These are phyloP conservation scores for Epizoanthus rinbou DNA, from an alignment of 92 coral and sea anemone species.

Conservation along the genomic window DNA sequence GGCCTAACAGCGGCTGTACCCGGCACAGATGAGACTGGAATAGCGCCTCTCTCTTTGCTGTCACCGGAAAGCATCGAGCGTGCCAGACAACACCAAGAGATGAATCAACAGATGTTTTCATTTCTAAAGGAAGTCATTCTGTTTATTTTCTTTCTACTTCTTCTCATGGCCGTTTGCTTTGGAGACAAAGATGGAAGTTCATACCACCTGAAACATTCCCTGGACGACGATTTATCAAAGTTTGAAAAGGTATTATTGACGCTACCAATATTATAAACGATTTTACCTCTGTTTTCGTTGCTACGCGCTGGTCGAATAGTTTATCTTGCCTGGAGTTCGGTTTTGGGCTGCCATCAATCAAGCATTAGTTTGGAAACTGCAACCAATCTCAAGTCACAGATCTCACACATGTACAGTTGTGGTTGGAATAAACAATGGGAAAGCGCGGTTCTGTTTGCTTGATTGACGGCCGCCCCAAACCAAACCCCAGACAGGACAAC, in stretches of 20 bases:
- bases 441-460: too few species aligned
- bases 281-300: too few species aligned
- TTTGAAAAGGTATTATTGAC: conserved; percentile 28
- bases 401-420: too few species aligned
- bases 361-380: too few species aligned
- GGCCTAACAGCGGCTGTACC: neutral
- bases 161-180: conserved; percentile 37
- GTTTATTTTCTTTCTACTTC: conserved; percentile 22
- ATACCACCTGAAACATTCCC: conserved; percentile 10
- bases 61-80: conserved; percentile 17
- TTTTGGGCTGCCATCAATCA: too few species aligned
- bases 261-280: neutral
- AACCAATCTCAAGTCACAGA: too few species aligned
- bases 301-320: too few species aligned
- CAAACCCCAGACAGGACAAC: too few species aligned
- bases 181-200: conserved; percentile 32
- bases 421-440: too few species aligned
- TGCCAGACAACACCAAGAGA: conserved; percentile 27
- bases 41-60: conserved; percentile 25
- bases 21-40: neutral
- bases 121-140: conserved; percentile 16
- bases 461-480: too few species aligned
- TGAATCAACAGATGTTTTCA: conserved; percentile 25
- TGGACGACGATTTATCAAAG: neutral
- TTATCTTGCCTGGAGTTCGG: too few species aligned